Conservation (phyloP, 1,140 invertebrate species). For the Eurytemora carolleeae region DNA sequence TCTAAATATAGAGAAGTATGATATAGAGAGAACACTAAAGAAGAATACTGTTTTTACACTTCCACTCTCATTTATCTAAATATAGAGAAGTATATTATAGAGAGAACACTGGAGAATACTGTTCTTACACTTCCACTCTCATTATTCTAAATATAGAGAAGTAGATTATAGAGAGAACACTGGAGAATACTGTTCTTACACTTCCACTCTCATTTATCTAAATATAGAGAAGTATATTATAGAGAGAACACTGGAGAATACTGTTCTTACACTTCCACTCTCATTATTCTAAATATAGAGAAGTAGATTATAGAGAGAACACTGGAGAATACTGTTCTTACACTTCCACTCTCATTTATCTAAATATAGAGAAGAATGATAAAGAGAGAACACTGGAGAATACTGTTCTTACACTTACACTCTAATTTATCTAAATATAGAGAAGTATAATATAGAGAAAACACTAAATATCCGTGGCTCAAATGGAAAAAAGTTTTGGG, state of each 20-base stretch:
- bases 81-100: constrained; percentile 75
- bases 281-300: constrained; percentile 65
- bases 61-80: not conserved
- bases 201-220: too few species aligned
- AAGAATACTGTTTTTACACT: constrained; percentile 13
- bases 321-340: constrained; percentile 27
- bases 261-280: too few species aligned
- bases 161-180: constrained; percentile 69
- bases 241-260: too few species aligned
- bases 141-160: constrained; percentile 42
- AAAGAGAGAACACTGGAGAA: constrained; percentile 47
- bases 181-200: too few species aligned
- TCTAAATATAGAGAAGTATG: constrained; percentile 55
- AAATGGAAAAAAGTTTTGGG: too few species aligned
- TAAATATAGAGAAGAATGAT: constrained; percentile 60
- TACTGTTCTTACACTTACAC: not conserved
- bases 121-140: not conserved
- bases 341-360: not conserved
- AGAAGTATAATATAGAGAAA: constrained; percentile 70
- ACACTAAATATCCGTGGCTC: too few species aligned
- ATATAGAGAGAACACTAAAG: constrained; percentile 51
- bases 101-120: constrained; percentile 37
- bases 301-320: constrained; percentile 69
- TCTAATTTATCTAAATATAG: constrained; percentile 28
- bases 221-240: too few species aligned